These are phyloP conservation scores for Melanostigma gelatinosum DNA, from an alignment of 2,113 vertebrate genomes.

Conservation along the genomic window DNA sequence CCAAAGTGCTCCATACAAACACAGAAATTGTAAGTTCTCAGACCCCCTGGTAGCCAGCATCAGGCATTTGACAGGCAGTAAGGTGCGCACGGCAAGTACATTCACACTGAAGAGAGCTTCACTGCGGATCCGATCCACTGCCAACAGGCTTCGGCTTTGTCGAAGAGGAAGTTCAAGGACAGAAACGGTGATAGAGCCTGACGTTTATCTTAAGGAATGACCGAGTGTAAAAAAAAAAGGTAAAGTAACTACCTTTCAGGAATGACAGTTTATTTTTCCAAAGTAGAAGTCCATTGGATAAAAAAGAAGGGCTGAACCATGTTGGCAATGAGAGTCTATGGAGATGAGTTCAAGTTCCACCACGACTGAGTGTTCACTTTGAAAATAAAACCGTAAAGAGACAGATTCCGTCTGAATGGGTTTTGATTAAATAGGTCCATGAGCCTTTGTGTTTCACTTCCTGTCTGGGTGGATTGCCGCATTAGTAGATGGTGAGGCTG, in stretches of 20 bases:
- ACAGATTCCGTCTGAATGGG: background rate
- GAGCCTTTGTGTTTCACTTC: slow-evolving; percentile 24
- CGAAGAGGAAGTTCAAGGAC: slow-evolving; percentile 71
- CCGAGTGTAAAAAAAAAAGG: slow-evolving; percentile 33
- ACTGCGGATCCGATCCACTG: slow-evolving; percentile 33
- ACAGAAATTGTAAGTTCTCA: slow-evolving; percentile 84
- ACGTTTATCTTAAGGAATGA: slow-evolving; percentile 54
- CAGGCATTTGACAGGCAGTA: slow-evolving; percentile 86
- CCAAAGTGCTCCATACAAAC: slow-evolving; percentile 97
- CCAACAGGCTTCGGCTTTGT: slow-evolving; percentile 43
- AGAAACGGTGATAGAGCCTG: slow-evolving; percentile 36
- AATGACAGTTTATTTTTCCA: background rate
- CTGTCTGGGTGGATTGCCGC: slow-evolving; percentile 13
- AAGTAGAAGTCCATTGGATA: slow-evolving; percentile 7
- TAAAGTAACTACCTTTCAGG: slow-evolving; percentile 60
- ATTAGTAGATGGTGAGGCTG: slow-evolving; percentile 96
- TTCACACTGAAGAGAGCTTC: slow-evolving; percentile 67
- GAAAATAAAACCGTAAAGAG: background rate
- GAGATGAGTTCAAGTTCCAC: slow-evolving; percentile 47
- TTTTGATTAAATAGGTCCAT: slow-evolving; percentile 46
- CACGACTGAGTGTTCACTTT: slow-evolving; percentile 1
- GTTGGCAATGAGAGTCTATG: slow-evolving; percentile 23
- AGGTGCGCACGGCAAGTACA: slow-evolving; percentile 79
- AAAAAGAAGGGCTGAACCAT: slow-evolving; percentile 25
- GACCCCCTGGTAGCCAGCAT: slow-evolving; percentile 83